phyloP scores from a whole-genome alignment of 2,797 vertebrate genomes.

The Enteromius anoplus region DNA sequence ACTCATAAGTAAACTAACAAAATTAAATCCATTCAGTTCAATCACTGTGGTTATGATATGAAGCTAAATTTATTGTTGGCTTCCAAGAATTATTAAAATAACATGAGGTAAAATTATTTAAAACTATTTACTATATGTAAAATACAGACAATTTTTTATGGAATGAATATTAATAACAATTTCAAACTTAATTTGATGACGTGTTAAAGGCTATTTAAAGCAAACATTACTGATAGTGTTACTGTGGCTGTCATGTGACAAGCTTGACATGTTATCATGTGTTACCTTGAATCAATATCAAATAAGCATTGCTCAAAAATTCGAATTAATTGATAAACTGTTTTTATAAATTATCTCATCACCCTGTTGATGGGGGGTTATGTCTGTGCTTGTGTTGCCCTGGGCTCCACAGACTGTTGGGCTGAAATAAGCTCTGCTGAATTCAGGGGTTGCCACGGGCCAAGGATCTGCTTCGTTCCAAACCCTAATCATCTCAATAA shows the following conservation, averaged over 20 bases:
- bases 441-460: slow-evolving; percentile 17
- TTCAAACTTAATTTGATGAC: not conserved
- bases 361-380: slow-evolving; percentile 1
- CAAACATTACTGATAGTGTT: not conserved
- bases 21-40: not conserved
- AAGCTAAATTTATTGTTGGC: too few relatives aligned
- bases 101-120: too few relatives aligned
- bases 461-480: slow-evolving; percentile 16
- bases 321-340: not conserved
- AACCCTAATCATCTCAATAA: slow-evolving; percentile 29
- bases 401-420: not conserved
- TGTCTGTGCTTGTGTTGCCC: slow-evolving; percentile 18
- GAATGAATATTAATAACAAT: not conserved
- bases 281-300: not conserved
- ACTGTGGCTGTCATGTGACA: not conserved
- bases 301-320: not conserved
- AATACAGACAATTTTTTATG: too few relatives aligned
- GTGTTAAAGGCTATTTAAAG: not conserved
- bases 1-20: not conserved
- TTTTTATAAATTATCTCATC: slow-evolving; percentile 17
- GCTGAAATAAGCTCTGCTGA: slow-evolving; percentile 15
- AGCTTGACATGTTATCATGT: not conserved
- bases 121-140: too few relatives aligned
- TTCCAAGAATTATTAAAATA: too few relatives aligned
- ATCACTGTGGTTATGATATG: too few relatives aligned